A percentile compares a stretch with the other conserved stretches of the same genome.
Conservation (phyloP, 1,140 invertebrate species). For the Ditylenchus dipsaci region DNA sequence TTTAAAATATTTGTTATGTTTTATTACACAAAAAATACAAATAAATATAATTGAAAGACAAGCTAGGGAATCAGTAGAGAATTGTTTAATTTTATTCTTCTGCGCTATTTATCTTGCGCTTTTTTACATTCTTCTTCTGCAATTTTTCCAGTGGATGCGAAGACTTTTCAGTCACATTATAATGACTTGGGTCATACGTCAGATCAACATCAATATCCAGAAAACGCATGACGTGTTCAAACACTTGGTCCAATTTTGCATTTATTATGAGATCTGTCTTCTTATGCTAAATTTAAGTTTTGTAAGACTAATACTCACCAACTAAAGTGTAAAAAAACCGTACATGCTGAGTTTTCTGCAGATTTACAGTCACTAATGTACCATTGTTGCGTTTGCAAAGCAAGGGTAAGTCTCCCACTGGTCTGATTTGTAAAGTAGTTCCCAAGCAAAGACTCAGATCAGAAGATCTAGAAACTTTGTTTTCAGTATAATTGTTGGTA, state of each 20-base stretch:
- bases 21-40: too few relatives aligned
- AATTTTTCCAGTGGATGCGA: not conserved
- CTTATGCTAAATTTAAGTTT: slow-evolving; percentile 48
- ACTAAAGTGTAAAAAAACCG: not conserved
- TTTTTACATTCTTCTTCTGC: not conserved
- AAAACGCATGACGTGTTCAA: slow-evolving; percentile 12
- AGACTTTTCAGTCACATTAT: not conserved
- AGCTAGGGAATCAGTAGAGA: too few relatives aligned
- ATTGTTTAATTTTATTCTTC: too few relatives aligned
- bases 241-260: slow-evolving; percentile 40
- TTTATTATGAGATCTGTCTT: slow-evolving; percentile 51
- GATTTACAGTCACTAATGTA: slow-evolving; percentile 86
- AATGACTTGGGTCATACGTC: not conserved
- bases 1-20: too few relatives aligned
- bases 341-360: slow-evolving; percentile 93
- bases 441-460: slow-evolving; percentile 89
- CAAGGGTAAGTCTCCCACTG: slow-evolving; percentile 87
- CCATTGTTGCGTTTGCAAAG: slow-evolving; percentile 79
- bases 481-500: too few relatives aligned
- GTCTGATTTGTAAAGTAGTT: slow-evolving; percentile 92
- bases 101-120: not conserved
- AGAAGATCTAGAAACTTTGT: slow-evolving; percentile 71
- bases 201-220: slow-evolving; percentile 14
- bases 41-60: too few relatives aligned
- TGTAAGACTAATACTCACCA: too few relatives aligned